Conservation (phyloP, 1,140 invertebrate species). For the Lordiphosa collinella region DNA sequence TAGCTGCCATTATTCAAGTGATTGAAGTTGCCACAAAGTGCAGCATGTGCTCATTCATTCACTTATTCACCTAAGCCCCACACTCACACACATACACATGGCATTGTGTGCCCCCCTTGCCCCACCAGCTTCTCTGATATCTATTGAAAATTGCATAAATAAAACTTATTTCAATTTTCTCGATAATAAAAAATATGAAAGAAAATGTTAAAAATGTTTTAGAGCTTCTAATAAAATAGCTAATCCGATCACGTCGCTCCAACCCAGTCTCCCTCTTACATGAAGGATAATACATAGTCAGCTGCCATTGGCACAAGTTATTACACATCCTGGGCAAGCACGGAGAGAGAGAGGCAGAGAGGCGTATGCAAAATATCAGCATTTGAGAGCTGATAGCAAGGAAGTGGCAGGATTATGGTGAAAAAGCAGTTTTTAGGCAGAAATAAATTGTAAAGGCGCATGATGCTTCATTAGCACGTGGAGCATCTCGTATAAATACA, state of each 20-base stretch:
- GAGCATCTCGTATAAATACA: conserved; percentile 13
- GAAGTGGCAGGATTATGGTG: conserved; percentile 3
- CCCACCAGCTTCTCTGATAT: conserved; percentile 65
- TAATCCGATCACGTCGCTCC: conserved; percentile 70
- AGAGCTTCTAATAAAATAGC: conserved; percentile 73
- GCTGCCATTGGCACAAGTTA: conserved; percentile 49
- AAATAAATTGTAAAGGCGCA: conserved; percentile 43
- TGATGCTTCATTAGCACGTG: conserved; percentile 52
- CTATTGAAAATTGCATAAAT: conserved; percentile 62
- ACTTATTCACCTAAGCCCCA: conserved; percentile 31
- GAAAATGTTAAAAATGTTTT: conserved; percentile 43
- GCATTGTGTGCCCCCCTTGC: conserved; percentile 28
- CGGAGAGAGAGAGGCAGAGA: conserved; percentile 1
- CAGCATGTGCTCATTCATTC: conserved; percentile 41
- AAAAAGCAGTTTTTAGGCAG: neutral
- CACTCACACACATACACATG: conserved; percentile 14
- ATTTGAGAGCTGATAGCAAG: neutral
- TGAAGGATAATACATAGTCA: conserved; percentile 49
- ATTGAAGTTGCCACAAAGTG: conserved; percentile 63
- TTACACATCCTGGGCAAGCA: conserved; percentile 31
- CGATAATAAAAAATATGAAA: conserved; percentile 2
- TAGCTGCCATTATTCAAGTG: conserved; percentile 70
- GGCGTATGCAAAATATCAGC: conserved; percentile 44
- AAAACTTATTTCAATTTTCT: conserved; percentile 71
- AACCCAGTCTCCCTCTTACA: neutral